Evolutionary conservation across 2,113 vertebrate genomes (phyloP).

Genomic region (Marmota flaviventris): DNA sequence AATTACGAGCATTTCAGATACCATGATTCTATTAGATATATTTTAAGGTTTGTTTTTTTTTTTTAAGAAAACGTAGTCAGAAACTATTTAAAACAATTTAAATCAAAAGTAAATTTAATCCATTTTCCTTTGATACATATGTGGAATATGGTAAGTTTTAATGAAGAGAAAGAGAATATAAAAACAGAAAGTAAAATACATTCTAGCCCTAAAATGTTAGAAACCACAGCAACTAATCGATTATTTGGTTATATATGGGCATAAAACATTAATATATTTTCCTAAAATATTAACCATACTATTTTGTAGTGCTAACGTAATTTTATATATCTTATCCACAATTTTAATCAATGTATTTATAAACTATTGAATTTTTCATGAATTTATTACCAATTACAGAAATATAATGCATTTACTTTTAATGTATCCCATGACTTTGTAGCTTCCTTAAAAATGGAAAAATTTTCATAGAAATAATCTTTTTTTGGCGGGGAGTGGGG

Average conservation of each 20-base stretch:
- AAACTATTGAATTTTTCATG: neutral
- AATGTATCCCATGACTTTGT: neutral
- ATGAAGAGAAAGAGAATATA: neutral
- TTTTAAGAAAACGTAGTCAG: neutral
- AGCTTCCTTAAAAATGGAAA: neutral
- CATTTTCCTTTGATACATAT: neutral
- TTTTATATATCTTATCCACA: neutral
- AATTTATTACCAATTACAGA: neutral
- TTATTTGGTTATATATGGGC: neutral
- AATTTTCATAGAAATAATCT: neutral
- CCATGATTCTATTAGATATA: neutral
- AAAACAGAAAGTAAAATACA: neutral
- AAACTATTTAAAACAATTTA: neutral
- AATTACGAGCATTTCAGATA: neutral
- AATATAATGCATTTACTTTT: slow-evolving; percentile 69
- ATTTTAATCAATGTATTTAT: neutral
- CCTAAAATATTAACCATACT: neutral
- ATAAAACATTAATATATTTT: neutral
- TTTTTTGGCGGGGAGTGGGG: neutral
- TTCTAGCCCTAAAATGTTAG: slow-evolving; percentile 8
- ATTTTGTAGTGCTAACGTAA: neutral
- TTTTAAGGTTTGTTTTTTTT: neutral
- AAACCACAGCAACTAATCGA: neutral
- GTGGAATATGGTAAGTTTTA: neutral
- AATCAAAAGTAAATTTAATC: slow-evolving; percentile 14